Percentiles rank a stretch among this genome's conserved stretches.
Evolutionary conservation across 2,888 invertebrate genomes (phyloP).

Genomic region (Tuta absoluta): DNA sequence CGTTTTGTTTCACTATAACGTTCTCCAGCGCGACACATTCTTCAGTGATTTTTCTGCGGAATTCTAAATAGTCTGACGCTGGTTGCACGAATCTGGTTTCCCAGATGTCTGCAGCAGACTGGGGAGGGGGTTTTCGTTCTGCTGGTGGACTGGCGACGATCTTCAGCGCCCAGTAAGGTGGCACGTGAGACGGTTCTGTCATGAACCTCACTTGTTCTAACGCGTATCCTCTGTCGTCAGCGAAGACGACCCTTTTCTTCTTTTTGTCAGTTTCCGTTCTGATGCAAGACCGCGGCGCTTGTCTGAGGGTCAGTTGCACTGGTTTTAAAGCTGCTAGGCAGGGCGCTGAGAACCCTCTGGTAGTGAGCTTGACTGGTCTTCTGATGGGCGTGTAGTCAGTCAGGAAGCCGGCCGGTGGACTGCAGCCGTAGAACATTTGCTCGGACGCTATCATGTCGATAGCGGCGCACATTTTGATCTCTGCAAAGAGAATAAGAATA

Average conservation of each 20-base stretch:
- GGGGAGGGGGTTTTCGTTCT: constrained; percentile 58
- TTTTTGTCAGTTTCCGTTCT: constrained; percentile 66
- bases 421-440: constrained; percentile 86
- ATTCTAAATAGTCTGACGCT: constrained; percentile 94
- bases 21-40: constrained; percentile 94
- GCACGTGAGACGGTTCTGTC: constrained; percentile 95
- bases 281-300: constrained; percentile 70
- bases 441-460: constrained; percentile 84
- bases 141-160: constrained; percentile 76
- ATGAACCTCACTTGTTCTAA: constrained; percentile 91
- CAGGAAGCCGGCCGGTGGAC: constrained; percentile 84
- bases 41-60: constrained; percentile 88
- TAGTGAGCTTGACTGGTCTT: constrained; percentile 57
- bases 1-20: constrained; percentile 92
- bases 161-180: constrained; percentile 89
- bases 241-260: constrained; percentile 93
- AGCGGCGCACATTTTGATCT: constrained; percentile 66
- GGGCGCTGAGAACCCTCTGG: constrained; percentile 67
- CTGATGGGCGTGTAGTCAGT: constrained; percentile 79
- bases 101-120: constrained; percentile 84
- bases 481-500: constrained; percentile 43
- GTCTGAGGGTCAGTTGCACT: constrained; percentile 60
- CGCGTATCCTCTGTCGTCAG: constrained; percentile 92
- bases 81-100: constrained; percentile 93
- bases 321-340: constrained; percentile 59